Evolutionary conservation across 1,140 invertebrate genomes (phyloP).

Genomic region (Thaumetopoea pityocampa): DNA sequence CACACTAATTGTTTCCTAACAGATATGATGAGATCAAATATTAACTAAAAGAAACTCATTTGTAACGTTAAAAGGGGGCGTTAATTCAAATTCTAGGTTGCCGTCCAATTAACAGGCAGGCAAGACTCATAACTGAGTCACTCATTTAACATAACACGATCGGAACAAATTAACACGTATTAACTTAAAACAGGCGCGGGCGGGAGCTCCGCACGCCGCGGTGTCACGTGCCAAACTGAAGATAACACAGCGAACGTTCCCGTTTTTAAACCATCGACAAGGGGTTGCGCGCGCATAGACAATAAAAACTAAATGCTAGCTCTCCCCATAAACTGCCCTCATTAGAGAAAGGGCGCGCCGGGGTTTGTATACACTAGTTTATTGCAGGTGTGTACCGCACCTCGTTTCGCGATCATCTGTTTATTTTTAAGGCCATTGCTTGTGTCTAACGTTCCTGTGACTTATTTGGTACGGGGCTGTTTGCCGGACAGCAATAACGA

Average conservation of each 20-base stretch:
- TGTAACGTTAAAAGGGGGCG: conserved; percentile 42
- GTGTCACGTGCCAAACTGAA: conserved; percentile 52
- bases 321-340: conserved; percentile 65
- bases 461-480: conserved; percentile 41
- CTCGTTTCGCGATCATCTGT: conserved; percentile 64
- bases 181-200: conserved; percentile 9
- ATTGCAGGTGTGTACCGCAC: conserved; percentile 51
- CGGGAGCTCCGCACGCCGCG: conserved; percentile 16
- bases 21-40: conserved; percentile 7
- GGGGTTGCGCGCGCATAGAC: conserved; percentile 64
- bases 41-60: conserved; percentile 11
- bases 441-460: conserved; percentile 58
- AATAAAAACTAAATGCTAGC: conserved; percentile 62
- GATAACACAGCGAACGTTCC: conserved; percentile 31
- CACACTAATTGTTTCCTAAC: conserved; percentile 6
- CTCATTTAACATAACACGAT: conserved; percentile 34
- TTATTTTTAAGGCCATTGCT: conserved; percentile 68
- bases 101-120: conserved; percentile 57
- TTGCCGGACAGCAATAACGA: conserved; percentile 36
- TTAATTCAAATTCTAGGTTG: conserved; percentile 60
- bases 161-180: conserved; percentile 43
- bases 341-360: conserved; percentile 67
- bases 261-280: conserved; percentile 50
- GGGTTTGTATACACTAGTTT: conserved; percentile 58
- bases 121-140: conserved; percentile 45